Percentiles rank a stretch among this genome's conserved stretches.
phyloP scores from a whole-genome alignment of 30 jellyfish, hydroid and myxozoan genomes.

The Mastigias papua region DNA sequence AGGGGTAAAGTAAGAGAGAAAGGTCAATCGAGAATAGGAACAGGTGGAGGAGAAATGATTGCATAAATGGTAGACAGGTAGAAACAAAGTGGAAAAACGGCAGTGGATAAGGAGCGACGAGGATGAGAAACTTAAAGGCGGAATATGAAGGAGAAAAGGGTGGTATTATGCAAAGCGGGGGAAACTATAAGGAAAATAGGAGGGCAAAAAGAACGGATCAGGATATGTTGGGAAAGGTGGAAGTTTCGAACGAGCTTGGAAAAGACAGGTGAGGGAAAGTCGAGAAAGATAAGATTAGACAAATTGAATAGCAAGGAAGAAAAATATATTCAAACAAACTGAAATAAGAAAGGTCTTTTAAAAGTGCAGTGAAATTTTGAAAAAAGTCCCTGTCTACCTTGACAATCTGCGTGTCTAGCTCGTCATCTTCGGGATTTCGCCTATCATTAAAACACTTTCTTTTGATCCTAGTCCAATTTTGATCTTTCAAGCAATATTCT shows the following conservation, averaged over 20 bases:
- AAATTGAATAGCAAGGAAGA: too few species aligned
- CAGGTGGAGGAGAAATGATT: background rate
- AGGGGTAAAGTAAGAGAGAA: background rate
- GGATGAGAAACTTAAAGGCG: background rate
- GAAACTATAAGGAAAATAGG: background rate
- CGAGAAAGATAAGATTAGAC: too few species aligned
- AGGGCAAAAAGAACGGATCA: background rate
- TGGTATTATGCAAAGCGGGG: background rate
- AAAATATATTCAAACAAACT: too few species aligned
- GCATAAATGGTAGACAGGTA: background rate
- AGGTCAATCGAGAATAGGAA: background rate
- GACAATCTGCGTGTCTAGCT: constrained; percentile 95
- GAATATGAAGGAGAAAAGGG: too few species aligned
- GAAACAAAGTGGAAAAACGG: background rate
- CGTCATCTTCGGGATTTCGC: constrained; percentile 98
- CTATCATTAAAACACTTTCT: constrained; percentile 91
- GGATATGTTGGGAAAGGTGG: background rate
- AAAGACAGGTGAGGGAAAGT: background rate
- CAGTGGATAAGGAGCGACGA: background rate
- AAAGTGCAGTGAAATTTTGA: too few species aligned
- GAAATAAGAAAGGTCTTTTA: too few species aligned
- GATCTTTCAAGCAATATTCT: constrained; percentile 86
- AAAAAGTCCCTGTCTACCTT: constrained; percentile 66
- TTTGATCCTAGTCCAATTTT: constrained; percentile 81
- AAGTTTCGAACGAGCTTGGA: too few species aligned